Base-by-base conservation (phyloP, 2,113 vertebrate species). In the Scopus umbretta region DNA sequence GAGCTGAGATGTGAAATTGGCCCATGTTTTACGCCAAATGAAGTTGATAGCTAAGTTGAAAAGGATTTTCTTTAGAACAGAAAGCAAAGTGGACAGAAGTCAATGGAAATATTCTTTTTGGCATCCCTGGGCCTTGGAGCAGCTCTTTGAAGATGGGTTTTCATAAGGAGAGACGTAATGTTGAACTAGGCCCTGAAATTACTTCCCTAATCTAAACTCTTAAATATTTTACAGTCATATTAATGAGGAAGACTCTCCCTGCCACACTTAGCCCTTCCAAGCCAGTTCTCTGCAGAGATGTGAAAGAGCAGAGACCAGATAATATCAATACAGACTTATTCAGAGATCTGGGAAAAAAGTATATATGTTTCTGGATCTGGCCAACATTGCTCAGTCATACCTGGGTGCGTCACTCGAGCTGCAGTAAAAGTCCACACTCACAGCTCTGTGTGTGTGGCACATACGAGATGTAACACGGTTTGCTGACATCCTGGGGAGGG, bases 41-140 rank as follows among this genome's bases (percentile, higher is more conserved):
- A 34, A 43, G 66, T 25, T 42, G 73, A 63, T 61, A 92, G 68
- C 34, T 87, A 80, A 50, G 59, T 30, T 92, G 63, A 88, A 96
- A 96, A 95, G 58, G 19, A 66, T 95, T 96, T 87, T 76, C 81
- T 93, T 94, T 74, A 90, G 59, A 86, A 80, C 16, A 88, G 79
- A 93, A 83, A 88, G 62, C 59, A 92, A 70, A 84, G 63, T 16
- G 3, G n/a, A 66, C 85, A 88, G 70, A 96, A 52, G n/a, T 92
- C 92, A 96, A 82, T 86, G 82, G 81, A 94, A 90, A 90, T 85
- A 94, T 27, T 88, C 90, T 65, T 94, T 83, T 59, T 90, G 82
- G 82, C 93, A 80, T 90, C 29, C 16, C 29, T 59, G 7, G 38
- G 29, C 50, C 80, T 82, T 62, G 45, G 34, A 94, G 71, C 32